Evolutionary conservation across 2,113 vertebrate genomes (phyloP).

Genomic region (Spermophilus dauricus): DNA sequence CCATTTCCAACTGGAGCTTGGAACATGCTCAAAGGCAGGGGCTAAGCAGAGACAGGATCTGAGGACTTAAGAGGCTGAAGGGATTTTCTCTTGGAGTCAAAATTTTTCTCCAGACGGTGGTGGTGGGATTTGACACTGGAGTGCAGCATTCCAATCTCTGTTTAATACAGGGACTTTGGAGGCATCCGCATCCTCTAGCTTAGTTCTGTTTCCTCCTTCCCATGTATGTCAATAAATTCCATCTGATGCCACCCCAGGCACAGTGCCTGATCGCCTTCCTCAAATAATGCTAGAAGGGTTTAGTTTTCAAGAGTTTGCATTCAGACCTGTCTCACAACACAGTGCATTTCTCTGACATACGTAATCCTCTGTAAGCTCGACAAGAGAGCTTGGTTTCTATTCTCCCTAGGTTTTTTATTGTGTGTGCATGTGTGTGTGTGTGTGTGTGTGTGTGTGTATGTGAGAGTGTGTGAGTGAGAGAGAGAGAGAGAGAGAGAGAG

Average conservation of each 20-base stretch:
- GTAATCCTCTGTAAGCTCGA: slow-evolving; percentile 41
- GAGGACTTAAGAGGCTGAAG: slow-evolving; percentile 84
- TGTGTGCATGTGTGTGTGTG: not conserved
- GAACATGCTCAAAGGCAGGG: slow-evolving; percentile 76
- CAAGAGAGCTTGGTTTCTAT: not conserved
- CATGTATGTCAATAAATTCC: not conserved
- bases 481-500: too few relatives aligned
- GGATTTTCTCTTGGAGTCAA: slow-evolving; percentile 84
- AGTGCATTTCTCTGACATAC: not conserved
- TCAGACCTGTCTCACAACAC: not conserved
- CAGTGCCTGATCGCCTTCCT: not conserved
- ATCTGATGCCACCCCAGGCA: not conserved
- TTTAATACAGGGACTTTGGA: slow-evolving; percentile 76
- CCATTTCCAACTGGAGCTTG: slow-evolving; percentile 72
- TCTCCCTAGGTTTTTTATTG: not conserved
- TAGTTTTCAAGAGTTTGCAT: not conserved
- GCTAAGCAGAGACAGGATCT: slow-evolving; percentile 78
- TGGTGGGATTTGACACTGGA: slow-evolving; percentile 80
- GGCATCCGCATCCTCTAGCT: slow-evolving; percentile 38
- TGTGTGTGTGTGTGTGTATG: not conserved
- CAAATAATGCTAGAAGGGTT: not conserved
- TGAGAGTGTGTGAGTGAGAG: too few relatives aligned
- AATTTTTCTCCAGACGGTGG: slow-evolving; percentile 68
- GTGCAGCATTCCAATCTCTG: slow-evolving; percentile 60
- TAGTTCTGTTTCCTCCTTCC: not conserved